Percentiles rank a stretch among this genome's conserved stretches.
phyloP scores from a whole-genome alignment of 2,888 invertebrate genomes.

The Agelastica alni region DNA sequence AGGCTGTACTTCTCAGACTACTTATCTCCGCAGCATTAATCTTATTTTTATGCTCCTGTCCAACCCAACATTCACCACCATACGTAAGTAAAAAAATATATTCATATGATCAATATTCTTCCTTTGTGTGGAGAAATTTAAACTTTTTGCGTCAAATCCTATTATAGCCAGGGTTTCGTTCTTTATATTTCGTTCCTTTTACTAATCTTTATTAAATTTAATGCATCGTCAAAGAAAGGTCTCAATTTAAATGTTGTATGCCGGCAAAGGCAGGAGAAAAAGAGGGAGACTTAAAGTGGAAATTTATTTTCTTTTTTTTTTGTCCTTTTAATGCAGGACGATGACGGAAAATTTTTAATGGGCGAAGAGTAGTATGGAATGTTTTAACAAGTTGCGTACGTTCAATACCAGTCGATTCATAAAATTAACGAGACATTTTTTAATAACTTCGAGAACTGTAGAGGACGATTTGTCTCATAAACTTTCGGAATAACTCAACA shows the following conservation, averaged over 20 bases:
- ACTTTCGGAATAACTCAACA: too few species aligned
- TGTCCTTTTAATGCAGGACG: neutral
- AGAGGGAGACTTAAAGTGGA: neutral
- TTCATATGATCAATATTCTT: neutral
- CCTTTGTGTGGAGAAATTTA: neutral
- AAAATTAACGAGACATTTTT: too few species aligned
- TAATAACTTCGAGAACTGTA: too few species aligned
- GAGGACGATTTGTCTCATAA: too few species aligned
- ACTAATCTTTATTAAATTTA: constrained; percentile 33
- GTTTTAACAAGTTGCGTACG: too few species aligned
- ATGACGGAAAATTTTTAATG: neutral
- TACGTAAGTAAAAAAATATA: too few species aligned
- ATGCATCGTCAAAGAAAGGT: constrained; percentile 33
- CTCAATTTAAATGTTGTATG: constrained; percentile 33
- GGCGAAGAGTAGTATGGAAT: neutral
- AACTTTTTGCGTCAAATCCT: constrained; percentile 7
- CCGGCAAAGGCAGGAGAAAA: neutral
- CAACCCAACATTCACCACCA: too few species aligned
- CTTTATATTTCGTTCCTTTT: constrained; percentile 20
- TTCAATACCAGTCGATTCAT: too few species aligned
- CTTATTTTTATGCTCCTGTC: too few species aligned
- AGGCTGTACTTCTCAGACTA: too few species aligned
- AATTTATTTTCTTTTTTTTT: neutral
- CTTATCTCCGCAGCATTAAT: too few species aligned
- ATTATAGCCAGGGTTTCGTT: constrained; percentile 17